A percentile compares a stretch with the other conserved stretches of the same genome.
Evolutionary conservation across 30 jellyfish, hydroid and myxozoan species (phyloP).

Genomic region (Cassiopea xamachana): DNA sequence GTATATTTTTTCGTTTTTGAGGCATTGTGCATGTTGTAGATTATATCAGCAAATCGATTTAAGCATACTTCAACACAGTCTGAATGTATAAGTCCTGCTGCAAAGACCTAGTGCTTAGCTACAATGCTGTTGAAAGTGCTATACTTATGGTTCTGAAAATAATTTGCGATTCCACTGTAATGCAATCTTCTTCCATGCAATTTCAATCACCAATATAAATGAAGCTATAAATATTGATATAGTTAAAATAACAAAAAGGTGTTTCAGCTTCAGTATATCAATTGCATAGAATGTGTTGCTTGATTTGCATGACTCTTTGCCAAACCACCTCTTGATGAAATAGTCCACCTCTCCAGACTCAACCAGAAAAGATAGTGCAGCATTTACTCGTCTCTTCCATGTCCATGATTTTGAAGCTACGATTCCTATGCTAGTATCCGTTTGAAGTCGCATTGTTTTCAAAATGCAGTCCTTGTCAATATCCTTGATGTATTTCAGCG

Average conservation of each 20-base stretch:
- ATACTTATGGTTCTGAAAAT: background rate
- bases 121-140: too few species aligned
- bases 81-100: too few species aligned
- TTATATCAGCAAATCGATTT: too few species aligned
- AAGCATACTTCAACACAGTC: too few species aligned
- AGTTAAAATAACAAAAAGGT: constrained; percentile 1
- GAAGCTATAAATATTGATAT: background rate
- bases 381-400: constrained; percentile 20
- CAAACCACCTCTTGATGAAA: background rate
- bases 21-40: too few species aligned
- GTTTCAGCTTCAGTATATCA: constrained; percentile 7
- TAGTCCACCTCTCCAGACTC: constrained; percentile 15
- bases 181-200: background rate
- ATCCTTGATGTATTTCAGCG: background rate
- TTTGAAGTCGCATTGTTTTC: background rate
- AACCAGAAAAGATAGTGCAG: constrained; percentile 6
- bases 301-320: background rate
- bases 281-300: background rate
- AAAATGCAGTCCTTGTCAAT: background rate
- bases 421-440: background rate
- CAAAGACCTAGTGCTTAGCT: too few species aligned
- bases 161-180: background rate
- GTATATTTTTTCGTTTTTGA: too few species aligned
- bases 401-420: constrained; percentile 1
- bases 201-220: background rate